A percentile compares a stretch with the other conserved stretches of the same genome.
These are phyloP conservation scores for Panulirus ornatus DNA, from an alignment of 1,140 invertebrate species.

Conservation along the genomic window DNA sequence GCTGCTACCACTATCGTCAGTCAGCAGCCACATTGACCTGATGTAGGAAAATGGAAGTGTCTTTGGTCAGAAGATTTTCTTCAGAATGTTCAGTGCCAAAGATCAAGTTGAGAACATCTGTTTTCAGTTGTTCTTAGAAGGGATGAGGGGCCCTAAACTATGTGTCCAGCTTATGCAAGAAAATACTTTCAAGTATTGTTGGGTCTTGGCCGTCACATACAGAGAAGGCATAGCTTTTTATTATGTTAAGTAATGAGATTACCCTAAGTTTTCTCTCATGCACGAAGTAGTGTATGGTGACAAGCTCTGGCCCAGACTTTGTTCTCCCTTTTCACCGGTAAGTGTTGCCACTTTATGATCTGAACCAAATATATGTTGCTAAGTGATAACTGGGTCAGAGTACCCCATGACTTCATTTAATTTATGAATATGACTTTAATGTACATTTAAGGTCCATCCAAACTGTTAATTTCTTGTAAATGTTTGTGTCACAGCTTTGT, in stretches of 20 bases:
- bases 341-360: conserved; percentile 66
- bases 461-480: conserved; percentile 72
- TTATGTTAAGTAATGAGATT: conserved; percentile 50
- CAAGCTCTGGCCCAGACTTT: conserved; percentile 35
- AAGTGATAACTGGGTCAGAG: conserved; percentile 64
- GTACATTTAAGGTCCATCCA: conserved; percentile 73
- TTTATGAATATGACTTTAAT: conserved; percentile 70
- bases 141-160: background rate
- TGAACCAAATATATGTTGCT: conserved; percentile 71
- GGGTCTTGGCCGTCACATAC: conserved; percentile 28
- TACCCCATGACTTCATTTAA: conserved; percentile 69
- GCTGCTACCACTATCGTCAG: background rate
- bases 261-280: conserved; percentile 31
- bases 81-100: conserved; percentile 55
- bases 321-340: conserved; percentile 31
- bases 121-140: background rate
- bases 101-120: conserved; percentile 32
- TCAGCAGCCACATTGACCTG: background rate
- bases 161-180: conserved; percentile 9
- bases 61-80: conserved; percentile 39
- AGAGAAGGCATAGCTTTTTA: conserved; percentile 23
- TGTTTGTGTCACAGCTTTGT: conserved; percentile 68
- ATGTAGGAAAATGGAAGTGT: background rate
- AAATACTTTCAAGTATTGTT: background rate
- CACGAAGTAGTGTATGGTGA: conserved; percentile 32